Percentiles rank a stretch among this genome's conserved stretches.
phyloP scores from a whole-genome alignment of 2,797 vertebrate species.

The Heteromormyrus szaboi region DNA sequence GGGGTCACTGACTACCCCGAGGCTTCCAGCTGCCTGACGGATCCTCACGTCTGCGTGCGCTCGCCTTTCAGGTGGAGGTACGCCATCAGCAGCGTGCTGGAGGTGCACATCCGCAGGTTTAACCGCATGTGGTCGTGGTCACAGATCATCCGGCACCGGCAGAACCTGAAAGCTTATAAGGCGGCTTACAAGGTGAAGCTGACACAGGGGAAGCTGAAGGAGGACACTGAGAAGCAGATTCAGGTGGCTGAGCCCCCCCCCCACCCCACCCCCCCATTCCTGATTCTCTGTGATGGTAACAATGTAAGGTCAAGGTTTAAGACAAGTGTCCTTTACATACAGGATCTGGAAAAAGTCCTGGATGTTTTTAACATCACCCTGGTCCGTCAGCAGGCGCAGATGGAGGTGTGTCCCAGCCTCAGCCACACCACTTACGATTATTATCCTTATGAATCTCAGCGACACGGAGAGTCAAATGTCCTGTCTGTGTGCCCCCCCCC shows the following conservation, averaged over 20 bases:
- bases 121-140: slow-evolving; percentile 83
- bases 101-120: slow-evolving; percentile 72
- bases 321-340: background rate
- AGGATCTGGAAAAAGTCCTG: slow-evolving; percentile 84
- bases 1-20: background rate
- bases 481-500: background rate
- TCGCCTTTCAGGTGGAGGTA: slow-evolving; percentile 80
- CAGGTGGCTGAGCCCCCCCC: slow-evolving; percentile 59
- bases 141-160: slow-evolving; percentile 70
- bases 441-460: background rate
- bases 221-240: slow-evolving; percentile 70
- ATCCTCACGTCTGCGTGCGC: background rate
- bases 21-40: background rate
- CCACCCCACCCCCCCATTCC: background rate
- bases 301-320: background rate
- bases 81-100: slow-evolving; percentile 70
- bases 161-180: slow-evolving; percentile 76
- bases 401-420: slow-evolving; percentile 69
- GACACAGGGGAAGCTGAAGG: slow-evolving; percentile 66
- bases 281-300: background rate
- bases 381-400: slow-evolving; percentile 85
- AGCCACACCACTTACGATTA: background rate
- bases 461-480: background rate
- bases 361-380: slow-evolving; percentile 89
- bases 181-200: slow-evolving; percentile 72